These are phyloP conservation scores for Silurus meridionalis DNA, from an alignment of 2,113 vertebrate genomes.

Conservation along the genomic window DNA sequence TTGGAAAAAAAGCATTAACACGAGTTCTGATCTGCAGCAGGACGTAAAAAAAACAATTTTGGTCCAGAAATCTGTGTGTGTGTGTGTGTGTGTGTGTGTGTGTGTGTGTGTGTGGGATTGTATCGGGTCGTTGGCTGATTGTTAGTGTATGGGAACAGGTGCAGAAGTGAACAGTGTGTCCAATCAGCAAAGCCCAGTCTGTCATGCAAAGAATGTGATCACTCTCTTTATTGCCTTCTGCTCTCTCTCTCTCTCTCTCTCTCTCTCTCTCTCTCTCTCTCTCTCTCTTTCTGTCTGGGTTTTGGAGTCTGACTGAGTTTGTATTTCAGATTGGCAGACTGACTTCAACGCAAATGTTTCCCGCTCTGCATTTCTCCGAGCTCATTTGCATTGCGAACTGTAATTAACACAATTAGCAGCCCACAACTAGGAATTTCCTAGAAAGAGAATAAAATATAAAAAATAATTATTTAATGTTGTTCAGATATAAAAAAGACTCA, in stretches of 20 bases:
- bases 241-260: constrained; percentile 48
- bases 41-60: not conserved
- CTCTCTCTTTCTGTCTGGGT: not conserved
- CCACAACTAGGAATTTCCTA: not conserved
- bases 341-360: not conserved
- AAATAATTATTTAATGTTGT: too few species aligned
- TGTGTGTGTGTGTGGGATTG: constrained; percentile 24
- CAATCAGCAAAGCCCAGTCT: constrained; percentile 76
- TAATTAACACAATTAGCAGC: not conserved
- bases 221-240: constrained; percentile 71
- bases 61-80: constrained; percentile 36
- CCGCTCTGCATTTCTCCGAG: not conserved
- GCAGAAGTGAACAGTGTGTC: constrained; percentile 69
- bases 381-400: not conserved
- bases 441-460: too few species aligned
- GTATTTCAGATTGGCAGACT: not conserved
- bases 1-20: not conserved
- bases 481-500: too few species aligned
- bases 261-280: not conserved
- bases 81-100: constrained; percentile 20
- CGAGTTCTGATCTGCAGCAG: not conserved
- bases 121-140: constrained; percentile 38
- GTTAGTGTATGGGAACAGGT: constrained; percentile 68
- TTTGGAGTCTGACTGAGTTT: not conserved
- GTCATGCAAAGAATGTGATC: constrained; percentile 76